Base-by-base conservation (phyloP, 2,797 vertebrate genomes). In the Oryzias dopingdopingensis region DNA sequence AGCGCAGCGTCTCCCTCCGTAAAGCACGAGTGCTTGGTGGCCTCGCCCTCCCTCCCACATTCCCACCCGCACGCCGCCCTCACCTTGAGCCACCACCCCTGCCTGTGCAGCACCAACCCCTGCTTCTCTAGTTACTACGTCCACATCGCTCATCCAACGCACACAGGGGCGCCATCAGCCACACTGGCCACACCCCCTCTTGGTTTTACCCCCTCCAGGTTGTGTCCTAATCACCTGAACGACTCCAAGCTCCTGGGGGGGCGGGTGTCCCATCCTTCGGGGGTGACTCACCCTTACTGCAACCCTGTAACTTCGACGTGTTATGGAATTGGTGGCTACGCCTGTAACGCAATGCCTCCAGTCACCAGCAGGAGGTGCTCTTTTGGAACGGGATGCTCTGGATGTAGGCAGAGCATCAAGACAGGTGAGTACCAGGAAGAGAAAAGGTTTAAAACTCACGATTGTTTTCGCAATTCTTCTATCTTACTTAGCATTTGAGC, bases 351-450 rank as follows among this genome's bases (percentile, higher is more conserved):
- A 2, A 67, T 98, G 88, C 91, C 93, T 17, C 86, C 95, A 23
- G 88, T 96, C 0, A 82, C 93, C 75, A 90, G 90, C 85, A 93
- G 92, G 74, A 68, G 93, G 4, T 88, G 95, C 77, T 90, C 92
- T 50, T 88, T 92, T 84, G 91, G 87, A 45, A 65, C 92, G 0
- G 92, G 93, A 52, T 95, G 93, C 82, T 92, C 84, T 52, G 87
- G 90, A 86, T 96, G 94, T 83, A 88, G 92, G 68, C 96, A 92
- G 84, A 89, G 93, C 89, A 95, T 97, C 81, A 94, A 96, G 91
- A 95, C 95, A 92, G 96, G 97, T 98, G 90, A 90, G 91, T 47
- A 2, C 32, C 3, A 37, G 10, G 10, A 12, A 3, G 32, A 12
- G 32, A 37, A 37, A 3, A 37, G 2, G 32, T 37, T 37, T 13